phyloP scores from a whole-genome alignment of 1,140 invertebrate genomes.

The Gonatopus flavifemur region DNA sequence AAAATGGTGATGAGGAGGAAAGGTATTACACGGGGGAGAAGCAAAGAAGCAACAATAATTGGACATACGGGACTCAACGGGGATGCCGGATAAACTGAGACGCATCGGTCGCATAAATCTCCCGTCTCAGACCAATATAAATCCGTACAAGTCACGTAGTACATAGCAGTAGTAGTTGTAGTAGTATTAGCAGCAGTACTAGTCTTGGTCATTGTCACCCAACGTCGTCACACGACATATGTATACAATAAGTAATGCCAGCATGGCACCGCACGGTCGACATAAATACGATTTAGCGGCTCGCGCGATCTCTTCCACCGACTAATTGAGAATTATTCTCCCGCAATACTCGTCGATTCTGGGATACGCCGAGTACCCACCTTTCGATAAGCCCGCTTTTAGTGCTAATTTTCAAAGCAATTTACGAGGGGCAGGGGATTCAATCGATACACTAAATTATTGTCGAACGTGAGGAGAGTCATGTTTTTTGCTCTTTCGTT shows the following conservation, averaged over 20 bases:
- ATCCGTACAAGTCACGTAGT: no score
- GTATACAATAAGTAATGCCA: no score
- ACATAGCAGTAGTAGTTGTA: no score
- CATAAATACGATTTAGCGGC: slow-evolving; percentile 49
- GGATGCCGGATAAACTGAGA: slow-evolving; percentile 40
- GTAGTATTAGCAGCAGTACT: no score
- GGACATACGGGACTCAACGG: slow-evolving; percentile 7
- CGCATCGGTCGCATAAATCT: slow-evolving; percentile 47
- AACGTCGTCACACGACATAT: no score
- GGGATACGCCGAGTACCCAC: not conserved
- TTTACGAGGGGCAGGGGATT: slow-evolving; percentile 8
- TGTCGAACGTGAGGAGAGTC: no score
- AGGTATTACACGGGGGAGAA: no score
- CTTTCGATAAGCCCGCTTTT: no score
- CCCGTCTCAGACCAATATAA: slow-evolving; percentile 40
- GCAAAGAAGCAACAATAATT: slow-evolving; percentile 13
- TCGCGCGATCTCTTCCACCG: slow-evolving; percentile 26
- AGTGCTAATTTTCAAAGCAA: slow-evolving; percentile 30
- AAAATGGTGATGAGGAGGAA: no score
- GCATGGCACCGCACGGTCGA: slow-evolving; percentile 25
- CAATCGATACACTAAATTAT: no score
- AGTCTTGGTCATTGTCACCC: no score
- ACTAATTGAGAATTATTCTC: slow-evolving; percentile 50
- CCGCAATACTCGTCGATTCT: slow-evolving; percentile 30
- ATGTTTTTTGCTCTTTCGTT: no score